Percentiles rank a stretch among this genome's conserved stretches.
These are phyloP conservation scores for Myiozetetes cayanensis DNA, from an alignment of 2,113 vertebrate species.

Conservation along the genomic window DNA sequence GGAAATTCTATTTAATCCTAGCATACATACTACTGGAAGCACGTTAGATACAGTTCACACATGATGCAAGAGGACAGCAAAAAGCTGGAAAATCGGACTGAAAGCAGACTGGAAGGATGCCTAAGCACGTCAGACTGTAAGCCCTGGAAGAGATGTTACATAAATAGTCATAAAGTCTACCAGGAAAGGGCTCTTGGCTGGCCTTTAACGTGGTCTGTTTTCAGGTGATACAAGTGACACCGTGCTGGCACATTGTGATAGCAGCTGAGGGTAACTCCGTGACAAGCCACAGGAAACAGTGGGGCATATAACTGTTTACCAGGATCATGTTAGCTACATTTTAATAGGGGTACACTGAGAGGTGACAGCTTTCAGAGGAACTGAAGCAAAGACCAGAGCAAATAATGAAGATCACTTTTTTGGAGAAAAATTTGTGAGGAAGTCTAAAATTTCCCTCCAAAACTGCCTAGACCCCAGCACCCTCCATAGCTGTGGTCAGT, in stretches of 20 bases:
- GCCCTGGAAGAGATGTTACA: background rate
- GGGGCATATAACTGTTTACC: background rate
- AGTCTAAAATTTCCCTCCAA: background rate
- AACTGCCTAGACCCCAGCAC: background rate
- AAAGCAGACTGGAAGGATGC: background rate
- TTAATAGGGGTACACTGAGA: background rate
- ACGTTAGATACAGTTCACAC: background rate
- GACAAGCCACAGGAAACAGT: background rate
- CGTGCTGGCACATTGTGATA: rapidly evolving
- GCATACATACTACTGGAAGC: background rate
- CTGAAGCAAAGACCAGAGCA: background rate
- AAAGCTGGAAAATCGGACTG: background rate
- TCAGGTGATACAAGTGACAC: background rate
- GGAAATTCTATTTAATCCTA: background rate
- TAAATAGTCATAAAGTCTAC: background rate
- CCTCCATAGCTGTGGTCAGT: background rate
- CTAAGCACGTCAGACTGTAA: background rate
- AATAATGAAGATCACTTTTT: background rate
- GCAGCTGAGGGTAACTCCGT: background rate
- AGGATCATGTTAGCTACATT: background rate
- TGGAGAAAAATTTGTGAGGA: background rate
- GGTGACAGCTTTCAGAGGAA: background rate
- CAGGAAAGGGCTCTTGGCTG: background rate
- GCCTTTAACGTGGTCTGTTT: background rate
- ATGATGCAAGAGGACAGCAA: background rate